A percentile compares a stretch with the other conserved stretches of the same genome.
These are phyloP conservation scores for Carcharodon carcharias DNA, from an alignment of 2,797 vertebrate species.

Conservation along the genomic window DNA sequence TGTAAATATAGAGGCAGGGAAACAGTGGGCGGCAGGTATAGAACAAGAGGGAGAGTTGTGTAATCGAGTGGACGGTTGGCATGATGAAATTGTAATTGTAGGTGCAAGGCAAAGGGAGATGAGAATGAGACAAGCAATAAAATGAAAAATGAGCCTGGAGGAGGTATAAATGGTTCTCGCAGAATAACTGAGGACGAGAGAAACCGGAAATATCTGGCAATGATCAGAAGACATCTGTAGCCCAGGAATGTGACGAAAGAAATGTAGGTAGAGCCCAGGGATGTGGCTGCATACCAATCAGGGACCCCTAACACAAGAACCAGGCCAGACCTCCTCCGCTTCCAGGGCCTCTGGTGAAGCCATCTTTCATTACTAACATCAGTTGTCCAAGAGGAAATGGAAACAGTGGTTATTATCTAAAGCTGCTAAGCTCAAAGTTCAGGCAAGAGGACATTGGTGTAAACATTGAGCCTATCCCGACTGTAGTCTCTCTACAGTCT, in stretches of 20 bases:
- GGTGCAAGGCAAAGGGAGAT: not conserved
- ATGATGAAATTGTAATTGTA: not conserved
- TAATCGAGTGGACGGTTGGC: no score
- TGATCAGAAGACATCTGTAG: not conserved
- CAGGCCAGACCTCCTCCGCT: no score
- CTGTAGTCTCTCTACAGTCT: no score
- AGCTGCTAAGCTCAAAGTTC: no score
- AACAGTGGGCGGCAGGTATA: not conserved
- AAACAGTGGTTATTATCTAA: no score
- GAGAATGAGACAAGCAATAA: not conserved
- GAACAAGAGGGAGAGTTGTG: not conserved
- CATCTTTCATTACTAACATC: no score
- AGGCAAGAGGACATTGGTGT: no score
- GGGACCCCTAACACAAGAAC: no score
- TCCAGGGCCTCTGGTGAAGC: no score
- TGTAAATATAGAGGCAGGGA: not conserved
- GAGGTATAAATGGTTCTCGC: not conserved
- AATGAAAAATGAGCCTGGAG: not conserved
- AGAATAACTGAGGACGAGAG: not conserved
- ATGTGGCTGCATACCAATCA: no score
- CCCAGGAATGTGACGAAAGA: not conserved
- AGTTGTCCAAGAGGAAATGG: no score
- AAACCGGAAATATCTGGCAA: not conserved
- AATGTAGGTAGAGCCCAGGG: not conserved
- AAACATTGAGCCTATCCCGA: no score